Conservation (phyloP, 2,797 vertebrate species). For the Chrosomus eos region DNA sequence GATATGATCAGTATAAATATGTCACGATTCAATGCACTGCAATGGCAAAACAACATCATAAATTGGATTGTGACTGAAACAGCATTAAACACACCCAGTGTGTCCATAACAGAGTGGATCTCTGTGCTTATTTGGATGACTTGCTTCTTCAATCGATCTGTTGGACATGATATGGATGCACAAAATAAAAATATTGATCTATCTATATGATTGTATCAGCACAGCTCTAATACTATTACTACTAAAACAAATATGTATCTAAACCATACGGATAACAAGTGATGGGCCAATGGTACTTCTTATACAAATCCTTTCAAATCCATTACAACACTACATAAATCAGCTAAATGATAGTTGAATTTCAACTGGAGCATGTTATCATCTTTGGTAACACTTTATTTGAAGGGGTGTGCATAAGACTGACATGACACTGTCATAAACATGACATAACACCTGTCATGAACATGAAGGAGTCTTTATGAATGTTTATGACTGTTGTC, state of each 20-base stretch:
- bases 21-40: not conserved
- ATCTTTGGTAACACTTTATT: too few relatives aligned
- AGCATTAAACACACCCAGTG: not conserved
- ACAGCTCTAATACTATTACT: not conserved
- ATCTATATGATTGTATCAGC: not conserved
- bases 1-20: not conserved
- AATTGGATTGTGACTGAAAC: not conserved
- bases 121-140: not conserved
- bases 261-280: not conserved
- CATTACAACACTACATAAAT: not conserved
- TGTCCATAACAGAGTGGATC: not conserved
- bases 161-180: not conserved
- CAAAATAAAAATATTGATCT: not conserved
- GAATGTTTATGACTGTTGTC: too few relatives aligned
- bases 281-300: not conserved
- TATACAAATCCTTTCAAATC: not conserved
- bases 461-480: too few relatives aligned
- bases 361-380: not conserved
- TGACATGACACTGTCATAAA: too few relatives aligned
- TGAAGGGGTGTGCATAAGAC: too few relatives aligned
- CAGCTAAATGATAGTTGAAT: not conserved
- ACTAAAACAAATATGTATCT: not conserved
- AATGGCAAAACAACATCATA: not conserved
- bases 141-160: not conserved
- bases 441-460: too few relatives aligned